Conservation (phyloP, 1,140 invertebrate genomes). For the Gonioctena quinquepunctata region DNA sequence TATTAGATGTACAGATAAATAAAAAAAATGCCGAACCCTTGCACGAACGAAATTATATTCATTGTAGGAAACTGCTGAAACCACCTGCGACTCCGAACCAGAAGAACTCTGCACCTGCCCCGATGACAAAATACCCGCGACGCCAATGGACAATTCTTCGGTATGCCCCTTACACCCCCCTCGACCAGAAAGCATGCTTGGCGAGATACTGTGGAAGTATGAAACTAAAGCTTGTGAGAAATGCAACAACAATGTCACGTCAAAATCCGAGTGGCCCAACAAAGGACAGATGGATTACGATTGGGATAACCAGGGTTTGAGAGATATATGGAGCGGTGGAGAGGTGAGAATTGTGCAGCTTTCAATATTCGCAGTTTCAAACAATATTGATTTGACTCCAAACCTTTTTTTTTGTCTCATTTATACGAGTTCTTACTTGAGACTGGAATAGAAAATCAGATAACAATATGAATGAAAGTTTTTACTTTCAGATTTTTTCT, state of each 20-base stretch:
- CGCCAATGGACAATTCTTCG: slow-evolving; percentile 2
- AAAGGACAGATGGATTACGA: slow-evolving; percentile 9
- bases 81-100: too few relatives aligned
- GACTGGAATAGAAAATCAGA: too few relatives aligned
- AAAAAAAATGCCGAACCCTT: too few relatives aligned
- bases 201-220: slow-evolving; percentile 30
- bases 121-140: not conserved
- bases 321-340: slow-evolving; percentile 39
- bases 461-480: too few relatives aligned
- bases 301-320: slow-evolving; percentile 26
- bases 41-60: too few relatives aligned
- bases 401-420: not conserved
- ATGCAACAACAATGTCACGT: slow-evolving; percentile 32
- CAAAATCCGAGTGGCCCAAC: slow-evolving; percentile 6
- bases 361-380: too few relatives aligned
- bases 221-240: slow-evolving; percentile 35
- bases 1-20: too few relatives aligned
- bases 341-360: slow-evolving; percentile 27
- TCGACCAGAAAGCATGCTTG: slow-evolving; percentile 17
- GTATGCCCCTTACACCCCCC: slow-evolving; percentile 6
- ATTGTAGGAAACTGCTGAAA: too few relatives aligned
- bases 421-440: too few relatives aligned
- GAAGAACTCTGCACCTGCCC: slow-evolving; percentile 20
- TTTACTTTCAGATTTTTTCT: too few relatives aligned
- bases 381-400: too few relatives aligned